These are phyloP conservation scores for Chrysemys picta DNA, from an alignment of 2,113 vertebrate species.

Conservation along the genomic window DNA sequence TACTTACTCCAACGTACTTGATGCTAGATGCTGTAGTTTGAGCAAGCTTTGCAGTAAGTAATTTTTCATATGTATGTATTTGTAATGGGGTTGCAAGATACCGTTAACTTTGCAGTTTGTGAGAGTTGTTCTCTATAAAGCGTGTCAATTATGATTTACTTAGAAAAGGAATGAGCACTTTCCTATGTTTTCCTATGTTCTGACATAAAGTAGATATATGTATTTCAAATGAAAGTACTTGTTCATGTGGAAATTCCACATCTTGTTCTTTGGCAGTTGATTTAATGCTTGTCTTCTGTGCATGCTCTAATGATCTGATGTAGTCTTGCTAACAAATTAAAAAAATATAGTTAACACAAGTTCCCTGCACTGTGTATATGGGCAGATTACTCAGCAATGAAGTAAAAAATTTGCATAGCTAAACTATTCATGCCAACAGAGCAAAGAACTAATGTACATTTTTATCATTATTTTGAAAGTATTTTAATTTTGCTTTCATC, in stretches of 20 bases:
- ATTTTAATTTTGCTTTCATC: neutral
- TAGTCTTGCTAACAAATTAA: slow-evolving; percentile 7
- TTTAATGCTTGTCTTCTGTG: neutral
- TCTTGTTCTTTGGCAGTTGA: neutral
- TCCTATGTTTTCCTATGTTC: neutral
- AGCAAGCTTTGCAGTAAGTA: neutral
- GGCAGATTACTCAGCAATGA: neutral
- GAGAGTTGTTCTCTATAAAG: slow-evolving; percentile 12
- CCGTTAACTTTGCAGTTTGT: neutral
- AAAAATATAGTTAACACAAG: slow-evolving; percentile 19
- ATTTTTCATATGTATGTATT: neutral
- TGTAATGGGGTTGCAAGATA: slow-evolving; percentile 20
- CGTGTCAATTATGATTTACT: slow-evolving; percentile 46
- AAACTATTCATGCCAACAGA: neutral
- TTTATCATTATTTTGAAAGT: neutral
- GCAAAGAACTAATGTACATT: neutral
- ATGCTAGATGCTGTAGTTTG: neutral
- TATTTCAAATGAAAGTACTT: slow-evolving; percentile 1
- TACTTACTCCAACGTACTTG: neutral
- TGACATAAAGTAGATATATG: neutral
- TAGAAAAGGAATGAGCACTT: slow-evolving; percentile 23
- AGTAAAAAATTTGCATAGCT: neutral
- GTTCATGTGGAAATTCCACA: neutral
- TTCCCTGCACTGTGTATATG: neutral
- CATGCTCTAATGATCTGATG: neutral